Base-by-base conservation (phyloP, 2,113 vertebrate genomes). In the Phodopus roborovskii region DNA sequence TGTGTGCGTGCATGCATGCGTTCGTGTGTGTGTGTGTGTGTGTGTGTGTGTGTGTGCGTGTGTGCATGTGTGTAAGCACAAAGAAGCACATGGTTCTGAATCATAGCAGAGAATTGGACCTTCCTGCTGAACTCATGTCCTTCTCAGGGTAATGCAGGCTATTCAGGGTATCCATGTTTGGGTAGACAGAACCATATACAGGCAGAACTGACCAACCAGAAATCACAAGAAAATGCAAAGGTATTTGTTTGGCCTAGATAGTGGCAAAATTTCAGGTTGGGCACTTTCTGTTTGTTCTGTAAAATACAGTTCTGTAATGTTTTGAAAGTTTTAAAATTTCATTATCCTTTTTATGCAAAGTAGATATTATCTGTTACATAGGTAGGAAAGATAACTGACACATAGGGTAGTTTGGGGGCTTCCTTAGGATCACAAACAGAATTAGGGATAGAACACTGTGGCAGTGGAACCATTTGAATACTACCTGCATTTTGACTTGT, bases 1-100 rank as follows among this genome's bases (percentile, higher is more conserved):
- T 68, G 84, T 53, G 45, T 70, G 45, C n/a, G 17, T n/a, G n/a
- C n/a, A n/a, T n/a, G n/a, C n/a, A n/a, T n/a, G n/a, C n/a, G n/a
- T n/a, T n/a, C n/a, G n/a, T 50, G 58, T 78, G 19, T 64, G 56
- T 88, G 53, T 79, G 73, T 82, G 53, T 77, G 50, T 1, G 0
- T 74, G 73, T 66, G 60, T 84, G 58, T 82, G 56, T 79, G 77
- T 77, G 74, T 48, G 71, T 84, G 62, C 79, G 39, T 82, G 88
- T 88, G 60, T 71, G 62, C 74, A 19, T 0, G 0, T 74, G 66
- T 7, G n/a, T 42, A 96, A 85, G 56, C 93, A 74, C 73, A 87
- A 97, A 94, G 45, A 97, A 79, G 36, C 95, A 97, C 91, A 95
- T 96, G 97, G 97, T 70, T 90, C 33, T 19, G 66, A 88, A 96